phyloP scores from a whole-genome alignment of 53 echinoderm and acorn worm species.

The Apostichopus leukothele region DNA sequence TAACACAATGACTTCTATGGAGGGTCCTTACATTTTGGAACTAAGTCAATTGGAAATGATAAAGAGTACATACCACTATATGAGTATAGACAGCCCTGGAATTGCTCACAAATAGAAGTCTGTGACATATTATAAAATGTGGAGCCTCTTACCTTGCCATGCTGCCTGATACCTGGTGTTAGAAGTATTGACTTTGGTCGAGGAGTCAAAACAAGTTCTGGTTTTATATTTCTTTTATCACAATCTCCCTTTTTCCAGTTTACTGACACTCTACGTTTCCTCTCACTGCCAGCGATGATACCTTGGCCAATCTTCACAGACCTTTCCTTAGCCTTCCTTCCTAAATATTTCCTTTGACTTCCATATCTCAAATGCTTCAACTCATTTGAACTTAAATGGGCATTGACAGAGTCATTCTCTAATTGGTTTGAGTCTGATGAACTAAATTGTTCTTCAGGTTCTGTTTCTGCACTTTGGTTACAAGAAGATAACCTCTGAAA shows the following conservation, averaged over 20 bases:
- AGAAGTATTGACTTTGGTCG: slow-evolving; percentile 86
- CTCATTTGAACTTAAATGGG: background rate
- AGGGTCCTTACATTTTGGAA: no score
- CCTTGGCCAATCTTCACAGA: background rate
- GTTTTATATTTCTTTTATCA: background rate
- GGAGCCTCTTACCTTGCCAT: slow-evolving; percentile 1
- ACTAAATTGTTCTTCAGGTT: background rate
- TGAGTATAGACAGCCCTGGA: background rate
- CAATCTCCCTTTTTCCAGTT: background rate
- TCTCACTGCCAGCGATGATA: background rate
- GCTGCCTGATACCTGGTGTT: slow-evolving; percentile 58
- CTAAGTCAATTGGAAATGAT: no score
- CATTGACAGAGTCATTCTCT: background rate
- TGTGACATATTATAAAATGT: background rate
- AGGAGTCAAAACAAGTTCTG: slow-evolving; percentile 37
- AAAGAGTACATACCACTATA: background rate
- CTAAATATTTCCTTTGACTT: background rate
- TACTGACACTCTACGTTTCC: background rate
- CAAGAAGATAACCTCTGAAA: background rate
- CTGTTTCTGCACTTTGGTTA: background rate
- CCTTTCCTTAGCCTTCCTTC: background rate
- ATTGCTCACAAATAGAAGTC: background rate
- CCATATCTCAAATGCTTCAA: background rate
- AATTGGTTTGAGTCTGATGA: background rate
- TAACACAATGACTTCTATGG: no score